These are phyloP conservation scores for Microtus agrestis DNA, from an alignment of 2,797 vertebrate genomes.

Conservation along the genomic window DNA sequence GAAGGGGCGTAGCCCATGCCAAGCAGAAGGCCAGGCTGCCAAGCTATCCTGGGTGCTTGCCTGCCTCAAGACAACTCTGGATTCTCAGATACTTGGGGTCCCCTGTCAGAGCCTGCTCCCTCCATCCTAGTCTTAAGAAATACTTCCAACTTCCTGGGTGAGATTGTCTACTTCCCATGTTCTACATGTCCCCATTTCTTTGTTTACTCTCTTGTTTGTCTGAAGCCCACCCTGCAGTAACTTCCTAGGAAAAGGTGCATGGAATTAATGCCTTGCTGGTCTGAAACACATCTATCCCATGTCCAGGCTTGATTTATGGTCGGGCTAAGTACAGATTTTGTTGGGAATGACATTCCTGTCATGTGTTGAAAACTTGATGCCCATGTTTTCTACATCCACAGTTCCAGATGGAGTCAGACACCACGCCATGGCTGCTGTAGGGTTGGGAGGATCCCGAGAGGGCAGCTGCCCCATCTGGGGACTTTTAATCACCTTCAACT, in stretches of 20 bases:
- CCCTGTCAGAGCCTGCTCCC: no score
- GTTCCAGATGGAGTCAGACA: background rate
- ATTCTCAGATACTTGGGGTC: background rate
- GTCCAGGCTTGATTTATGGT: background rate
- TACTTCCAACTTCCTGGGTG: background rate
- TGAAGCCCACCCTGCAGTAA: background rate
- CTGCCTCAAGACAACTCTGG: background rate
- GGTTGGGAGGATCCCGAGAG: background rate
- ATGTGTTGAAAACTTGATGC: background rate
- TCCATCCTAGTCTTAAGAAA: background rate
- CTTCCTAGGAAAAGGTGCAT: background rate
- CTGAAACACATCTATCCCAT: background rate
- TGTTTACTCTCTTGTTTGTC: constrained; percentile 1
- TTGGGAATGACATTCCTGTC: background rate
- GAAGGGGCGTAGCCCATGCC: background rate
- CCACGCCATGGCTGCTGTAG: accelerated
- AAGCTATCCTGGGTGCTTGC: background rate
- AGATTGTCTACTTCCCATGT: background rate
- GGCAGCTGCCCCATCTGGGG: background rate
- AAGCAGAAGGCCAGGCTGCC: background rate
- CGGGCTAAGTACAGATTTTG: background rate
- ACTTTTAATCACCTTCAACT: background rate
- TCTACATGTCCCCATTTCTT: background rate
- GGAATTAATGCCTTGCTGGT: background rate
- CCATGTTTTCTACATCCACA: background rate